These are phyloP conservation scores for Hymenochirus boettgeri DNA, from an alignment of 2,113 vertebrate genomes.

Conservation along the genomic window DNA sequence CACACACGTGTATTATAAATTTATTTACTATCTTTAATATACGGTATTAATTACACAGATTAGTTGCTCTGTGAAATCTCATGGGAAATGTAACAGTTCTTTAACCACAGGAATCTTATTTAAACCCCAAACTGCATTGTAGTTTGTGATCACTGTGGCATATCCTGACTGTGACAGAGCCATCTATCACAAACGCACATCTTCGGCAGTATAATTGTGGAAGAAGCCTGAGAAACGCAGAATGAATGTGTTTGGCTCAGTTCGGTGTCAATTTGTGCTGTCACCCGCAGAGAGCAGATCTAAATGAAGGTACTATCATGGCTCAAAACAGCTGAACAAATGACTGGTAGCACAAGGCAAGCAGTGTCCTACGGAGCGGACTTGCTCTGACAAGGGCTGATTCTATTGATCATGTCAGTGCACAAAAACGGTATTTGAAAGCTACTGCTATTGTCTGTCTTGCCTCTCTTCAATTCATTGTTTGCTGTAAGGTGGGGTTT, in stretches of 20 bases:
- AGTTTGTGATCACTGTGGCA: constrained; percentile 11
- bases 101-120: not conserved
- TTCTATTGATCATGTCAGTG: constrained; percentile 24
- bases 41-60: too few species aligned
- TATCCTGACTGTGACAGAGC: constrained; percentile 11
- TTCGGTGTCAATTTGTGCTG: constrained; percentile 31
- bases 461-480: constrained; percentile 1
- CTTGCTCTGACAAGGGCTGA: constrained; percentile 28
- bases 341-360: constrained; percentile 13
- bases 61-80: too few species aligned
- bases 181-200: constrained; percentile 15
- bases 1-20: too few species aligned
- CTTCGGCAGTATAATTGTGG: constrained; percentile 5
- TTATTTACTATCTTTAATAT: too few species aligned
- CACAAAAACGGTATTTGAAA: constrained; percentile 25
- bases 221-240: not conserved
- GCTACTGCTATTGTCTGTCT: constrained; percentile 14
- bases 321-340: constrained; percentile 9
- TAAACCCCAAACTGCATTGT: not conserved
- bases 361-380: constrained; percentile 5
- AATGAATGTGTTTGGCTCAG: constrained; percentile 23
- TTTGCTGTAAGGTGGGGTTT: constrained; percentile 26
- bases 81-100: not conserved
- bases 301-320: constrained; percentile 2
- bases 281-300: constrained; percentile 4